A percentile compares a stretch with the other conserved stretches of the same genome.
Evolutionary conservation across 2,113 vertebrate species (phyloP).

Genomic region (Alethe castanea): DNA sequence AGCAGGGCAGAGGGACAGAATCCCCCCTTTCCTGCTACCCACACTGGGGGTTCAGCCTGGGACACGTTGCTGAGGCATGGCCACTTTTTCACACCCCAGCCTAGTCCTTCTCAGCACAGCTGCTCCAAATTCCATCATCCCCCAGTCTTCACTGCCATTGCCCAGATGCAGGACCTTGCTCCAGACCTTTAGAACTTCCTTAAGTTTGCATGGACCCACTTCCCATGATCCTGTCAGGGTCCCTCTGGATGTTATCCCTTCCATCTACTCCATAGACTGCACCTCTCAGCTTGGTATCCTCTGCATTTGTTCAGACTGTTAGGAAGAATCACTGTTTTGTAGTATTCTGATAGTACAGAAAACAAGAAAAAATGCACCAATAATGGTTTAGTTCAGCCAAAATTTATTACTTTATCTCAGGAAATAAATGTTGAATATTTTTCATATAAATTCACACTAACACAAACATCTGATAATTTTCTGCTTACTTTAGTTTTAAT

Average conservation of each 20-base stretch:
- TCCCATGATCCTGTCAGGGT: not conserved
- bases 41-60: not conserved
- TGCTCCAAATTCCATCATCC: not conserved
- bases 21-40: fast-evolving
- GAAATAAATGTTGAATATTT: not conserved
- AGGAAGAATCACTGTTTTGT: not conserved
- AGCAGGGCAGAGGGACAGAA: not conserved
- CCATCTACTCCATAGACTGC: fast-evolving
- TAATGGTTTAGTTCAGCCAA: not conserved
- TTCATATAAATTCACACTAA: not conserved
- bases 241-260: not conserved
- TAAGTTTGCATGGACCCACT: fast-evolving
- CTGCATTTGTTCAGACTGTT: not conserved
- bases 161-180: not conserved
- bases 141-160: not conserved
- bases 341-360: not conserved
- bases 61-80: not conserved
- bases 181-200: not conserved
- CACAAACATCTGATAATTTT: not conserved
- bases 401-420: not conserved
- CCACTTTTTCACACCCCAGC: too few relatives aligned
- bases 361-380: not conserved
- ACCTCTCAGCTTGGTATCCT: not conserved
- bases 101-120: not conserved
- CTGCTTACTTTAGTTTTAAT: not conserved